Evolutionary conservation across 2,797 vertebrate genomes (phyloP).

Genomic region (Pipistrellus pygmaeus): DNA sequence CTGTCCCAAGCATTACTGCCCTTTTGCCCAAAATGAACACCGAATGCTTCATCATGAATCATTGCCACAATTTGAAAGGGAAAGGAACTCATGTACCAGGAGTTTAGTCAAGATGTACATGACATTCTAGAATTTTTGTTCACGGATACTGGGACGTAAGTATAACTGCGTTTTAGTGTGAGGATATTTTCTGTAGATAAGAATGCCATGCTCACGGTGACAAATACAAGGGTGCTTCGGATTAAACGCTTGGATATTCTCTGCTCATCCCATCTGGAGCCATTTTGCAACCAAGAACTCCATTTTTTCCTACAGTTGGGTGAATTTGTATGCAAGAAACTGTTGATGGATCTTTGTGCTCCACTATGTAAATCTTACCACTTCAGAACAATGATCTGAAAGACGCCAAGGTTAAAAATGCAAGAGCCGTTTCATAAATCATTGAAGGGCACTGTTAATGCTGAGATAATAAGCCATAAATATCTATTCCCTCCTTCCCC

Average conservation of each 20-base stretch:
- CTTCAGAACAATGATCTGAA: slow-evolving; percentile 51
- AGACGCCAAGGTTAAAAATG: slow-evolving; percentile 49
- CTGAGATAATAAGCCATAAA: slow-evolving; percentile 56
- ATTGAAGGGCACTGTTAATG: not conserved
- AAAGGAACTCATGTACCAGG: not conserved
- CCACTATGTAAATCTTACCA: not conserved
- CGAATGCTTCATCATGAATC: not conserved
- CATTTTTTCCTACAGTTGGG: not conserved
- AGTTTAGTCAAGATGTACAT: not conserved
- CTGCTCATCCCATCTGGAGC: not conserved
- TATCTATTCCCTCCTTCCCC: not conserved
- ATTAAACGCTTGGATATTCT: not conserved
- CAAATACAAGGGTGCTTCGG: not conserved
- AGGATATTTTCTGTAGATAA: not conserved
- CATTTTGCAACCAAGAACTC: not conserved
- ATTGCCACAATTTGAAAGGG: not conserved
- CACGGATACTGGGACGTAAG: not conserved
- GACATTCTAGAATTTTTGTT: not conserved
- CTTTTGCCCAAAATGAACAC: not conserved
- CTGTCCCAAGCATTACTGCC: not conserved
- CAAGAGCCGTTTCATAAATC: slow-evolving; percentile 10
- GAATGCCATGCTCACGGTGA: not conserved
- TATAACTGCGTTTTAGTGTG: not conserved
- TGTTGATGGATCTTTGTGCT: not conserved
- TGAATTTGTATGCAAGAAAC: slow-evolving; percentile 23